Evolutionary conservation across 2,113 vertebrate genomes (phyloP).

Genomic region (Hassar affinis): DNA sequence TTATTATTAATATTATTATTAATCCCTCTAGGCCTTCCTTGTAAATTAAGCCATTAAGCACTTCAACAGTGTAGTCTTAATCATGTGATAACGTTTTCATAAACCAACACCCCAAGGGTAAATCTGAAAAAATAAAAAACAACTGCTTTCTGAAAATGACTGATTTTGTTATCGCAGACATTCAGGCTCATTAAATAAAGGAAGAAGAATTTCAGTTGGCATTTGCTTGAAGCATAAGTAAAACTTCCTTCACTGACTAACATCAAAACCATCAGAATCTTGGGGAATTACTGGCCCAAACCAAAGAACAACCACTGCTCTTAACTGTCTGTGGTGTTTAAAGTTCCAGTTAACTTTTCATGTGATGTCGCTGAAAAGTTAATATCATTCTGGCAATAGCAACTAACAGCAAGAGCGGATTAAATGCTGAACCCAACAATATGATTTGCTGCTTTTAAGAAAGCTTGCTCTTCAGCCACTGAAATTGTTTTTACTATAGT

Average conservation of each 20-base stretch:
- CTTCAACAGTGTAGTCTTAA: not conserved
- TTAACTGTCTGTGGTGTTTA: not conserved
- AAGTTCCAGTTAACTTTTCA: not conserved
- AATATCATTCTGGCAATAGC: not conserved
- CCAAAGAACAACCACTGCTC: not conserved
- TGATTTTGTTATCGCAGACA: not conserved
- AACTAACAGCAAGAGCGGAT: not conserved
- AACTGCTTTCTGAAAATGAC: not conserved
- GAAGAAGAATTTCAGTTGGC: not conserved
- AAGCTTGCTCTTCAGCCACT: not conserved
- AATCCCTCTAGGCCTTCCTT: not conserved
- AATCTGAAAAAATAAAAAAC: not conserved
- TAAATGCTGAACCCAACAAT: not conserved
- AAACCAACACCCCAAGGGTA: slow-evolving; percentile 1
- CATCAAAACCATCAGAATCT: not conserved
- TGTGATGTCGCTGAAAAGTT: not conserved
- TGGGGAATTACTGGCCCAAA: not conserved
- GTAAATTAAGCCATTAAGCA: not conserved
- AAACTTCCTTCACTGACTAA: not conserved
- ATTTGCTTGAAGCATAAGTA: not conserved
- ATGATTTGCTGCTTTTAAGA: not conserved
- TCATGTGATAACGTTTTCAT: slow-evolving; percentile 9
- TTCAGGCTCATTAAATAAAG: slow-evolving; percentile 8
- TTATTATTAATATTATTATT: not conserved
- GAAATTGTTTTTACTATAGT: not conserved